Conservation (phyloP, 2,888 invertebrate species). For the Folsomia manolachei region DNA sequence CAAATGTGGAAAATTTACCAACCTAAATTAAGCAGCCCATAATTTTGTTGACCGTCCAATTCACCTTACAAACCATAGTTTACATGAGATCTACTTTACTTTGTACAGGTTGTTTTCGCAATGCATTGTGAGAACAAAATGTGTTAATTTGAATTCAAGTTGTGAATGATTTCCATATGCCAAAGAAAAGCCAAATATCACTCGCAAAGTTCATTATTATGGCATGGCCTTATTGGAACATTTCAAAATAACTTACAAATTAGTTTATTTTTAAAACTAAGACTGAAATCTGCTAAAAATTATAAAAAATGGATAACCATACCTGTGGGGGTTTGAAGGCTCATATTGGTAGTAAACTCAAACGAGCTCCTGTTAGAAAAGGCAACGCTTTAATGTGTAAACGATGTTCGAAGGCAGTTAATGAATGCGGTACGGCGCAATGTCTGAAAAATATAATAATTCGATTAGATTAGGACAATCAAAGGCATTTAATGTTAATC, state of each 20-base stretch:
- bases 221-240: too few relatives aligned
- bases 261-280: neutral
- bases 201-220: neutral
- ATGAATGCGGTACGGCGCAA: neutral
- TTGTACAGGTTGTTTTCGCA: too few relatives aligned
- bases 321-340: constrained; percentile 36
- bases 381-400: too few relatives aligned
- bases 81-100: too few relatives aligned
- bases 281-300: neutral
- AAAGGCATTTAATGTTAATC: neutral
- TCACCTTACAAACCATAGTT: too few relatives aligned
- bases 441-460: neutral
- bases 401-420: neutral
- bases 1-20: neutral
- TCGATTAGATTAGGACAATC: neutral
- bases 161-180: too few relatives aligned
- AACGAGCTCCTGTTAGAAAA: too few relatives aligned
- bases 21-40: neutral
- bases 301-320: constrained; percentile 7
- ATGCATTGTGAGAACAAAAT: too few relatives aligned
- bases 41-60: neutral
- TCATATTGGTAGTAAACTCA: constrained; percentile 23
- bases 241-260: too few relatives aligned
- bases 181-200: too few relatives aligned
- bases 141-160: too few relatives aligned